Base-by-base conservation (phyloP, 2,888 invertebrate genomes). In the Colostygia pectinataria region DNA sequence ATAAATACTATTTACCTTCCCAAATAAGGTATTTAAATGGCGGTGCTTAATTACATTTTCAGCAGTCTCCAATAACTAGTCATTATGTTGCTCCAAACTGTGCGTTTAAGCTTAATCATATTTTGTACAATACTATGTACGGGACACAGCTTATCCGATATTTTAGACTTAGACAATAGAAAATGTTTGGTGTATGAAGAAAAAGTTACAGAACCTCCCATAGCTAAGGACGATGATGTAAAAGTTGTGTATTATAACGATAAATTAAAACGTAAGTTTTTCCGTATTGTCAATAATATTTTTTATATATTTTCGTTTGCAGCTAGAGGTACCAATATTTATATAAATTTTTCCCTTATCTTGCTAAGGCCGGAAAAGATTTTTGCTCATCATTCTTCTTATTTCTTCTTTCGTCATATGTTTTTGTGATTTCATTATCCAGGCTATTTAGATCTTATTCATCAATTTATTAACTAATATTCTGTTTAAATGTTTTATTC, bases 161-260 rank as follows among this genome's bases (percentile, higher is more conserved):
- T 36, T 15, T 12, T 27, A n/a, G n/a, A n/a, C n/a, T n/a, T n/a
- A n/a, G 38, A 33, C 5, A 13, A 12, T 1, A 10, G 20, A 8
- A 38, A 38, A 2, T 20, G 38, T 45, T 12, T 38, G 8, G 37
- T 9, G 1, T 23, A 18, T 29, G 31, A 24, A 29, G 23, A 29
- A 3, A 5, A n/a, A 7, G 23, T 37, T 8, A 44, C 36, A 29
- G 34, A 43, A 0, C 3, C 14, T 31, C 13, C 28, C 4, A 14
- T 33, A 7, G 8, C 31, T 18, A 13, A n/a, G 9, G 14, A 10
- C 4, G 31, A 24, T 25, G n/a, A 38, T 12, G 15, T 44, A n/a
- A 12, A 14, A 18, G 6, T 4, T 12, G 15, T 44, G 6, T 0
- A 7, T 8, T 44, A 37, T n/a, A 31, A 44, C 29, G 18, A 9